Conservation (phyloP, 2,888 invertebrate species). For the Tipula unca region DNA sequence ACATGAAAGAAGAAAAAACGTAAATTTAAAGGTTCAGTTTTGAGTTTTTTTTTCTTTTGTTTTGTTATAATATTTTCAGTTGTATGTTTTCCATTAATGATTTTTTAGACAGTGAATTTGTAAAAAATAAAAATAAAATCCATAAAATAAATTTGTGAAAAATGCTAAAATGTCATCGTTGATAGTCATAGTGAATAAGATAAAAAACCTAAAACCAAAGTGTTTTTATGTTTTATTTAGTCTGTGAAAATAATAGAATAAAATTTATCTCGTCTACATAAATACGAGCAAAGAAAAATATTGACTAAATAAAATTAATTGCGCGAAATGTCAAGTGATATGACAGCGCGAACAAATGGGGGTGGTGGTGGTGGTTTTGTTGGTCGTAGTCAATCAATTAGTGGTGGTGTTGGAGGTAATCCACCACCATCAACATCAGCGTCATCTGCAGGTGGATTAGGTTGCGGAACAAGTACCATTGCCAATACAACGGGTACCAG, state of each 20-base stretch:
- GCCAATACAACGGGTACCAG: background rate
- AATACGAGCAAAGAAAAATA: background rate
- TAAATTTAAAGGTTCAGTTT: background rate
- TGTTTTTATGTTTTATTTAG: background rate
- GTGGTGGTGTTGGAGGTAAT: background rate
- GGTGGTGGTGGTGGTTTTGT: background rate
- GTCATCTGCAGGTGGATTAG: background rate
- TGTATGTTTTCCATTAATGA: background rate
- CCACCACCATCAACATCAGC: background rate
- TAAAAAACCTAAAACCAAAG: background rate
- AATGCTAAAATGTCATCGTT: background rate
- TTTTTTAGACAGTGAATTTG: background rate
- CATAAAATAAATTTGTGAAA: background rate
- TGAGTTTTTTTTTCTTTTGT: background rate
- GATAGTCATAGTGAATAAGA: background rate
- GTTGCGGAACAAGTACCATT: background rate
- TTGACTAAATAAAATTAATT: background rate
- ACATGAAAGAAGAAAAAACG: background rate
- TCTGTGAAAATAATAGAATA: background rate
- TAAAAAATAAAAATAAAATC: background rate
- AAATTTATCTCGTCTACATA: background rate
- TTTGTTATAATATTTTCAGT: background rate
- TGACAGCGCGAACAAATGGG: constrained; percentile 15
- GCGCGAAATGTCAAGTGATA: constrained; percentile 18
- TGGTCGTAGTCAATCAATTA: background rate